Base-by-base conservation (phyloP, 2,113 vertebrate species). In the Chaenogobius annularis region DNA sequence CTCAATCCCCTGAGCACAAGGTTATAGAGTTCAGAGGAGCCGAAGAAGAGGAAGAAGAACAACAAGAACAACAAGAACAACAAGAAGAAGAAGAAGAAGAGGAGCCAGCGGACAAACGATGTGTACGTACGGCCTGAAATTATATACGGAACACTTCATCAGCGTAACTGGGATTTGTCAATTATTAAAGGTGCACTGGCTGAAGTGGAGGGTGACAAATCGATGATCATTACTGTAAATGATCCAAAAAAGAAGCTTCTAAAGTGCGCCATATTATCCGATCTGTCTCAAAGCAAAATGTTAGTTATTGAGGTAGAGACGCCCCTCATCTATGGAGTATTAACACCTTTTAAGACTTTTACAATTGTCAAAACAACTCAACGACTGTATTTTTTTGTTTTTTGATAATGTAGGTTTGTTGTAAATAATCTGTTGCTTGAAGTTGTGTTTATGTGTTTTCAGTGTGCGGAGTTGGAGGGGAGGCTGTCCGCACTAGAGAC, bases 401-500 rank as follows among this genome's bases (percentile, higher is more conserved):
- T 31, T 31, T 31, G 26, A 2, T 31, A 31, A 31, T 31, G 26
- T 31, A 1, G 26, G 1, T 31, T 31, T 4, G 26, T 31, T 31
- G n/a, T 31, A 31, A 31, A 31, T 31, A 31, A 31, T 31, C 26
- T 31, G 26, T 31, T n/a, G n/a, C n/a, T n/a, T 15, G 47, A 58
- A 31, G 12, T 40, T 10, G 3, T 58, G 17, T 35, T 26, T 35
- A 5, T 64, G 62, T 58, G 77, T 31, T 84, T 68, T 71, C 77
- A 95, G 95, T 83, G 72, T 5, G 23, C 48, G 52, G 75, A 78
- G 70, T 80, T 85, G 15, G 89, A 87, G 79, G 81, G 75, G 69
- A 78, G 93, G 75, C 82, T 95, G 17, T 87, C 87, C 22, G 75
- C 78, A 11, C 62, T 97, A 22, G 94, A 94, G 77, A 83, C 55